Evolutionary conservation across 2,797 vertebrate species (phyloP), one percentile per base, ranked within the genome.

Genomic region (Peromyscus aztecus): DNA sequence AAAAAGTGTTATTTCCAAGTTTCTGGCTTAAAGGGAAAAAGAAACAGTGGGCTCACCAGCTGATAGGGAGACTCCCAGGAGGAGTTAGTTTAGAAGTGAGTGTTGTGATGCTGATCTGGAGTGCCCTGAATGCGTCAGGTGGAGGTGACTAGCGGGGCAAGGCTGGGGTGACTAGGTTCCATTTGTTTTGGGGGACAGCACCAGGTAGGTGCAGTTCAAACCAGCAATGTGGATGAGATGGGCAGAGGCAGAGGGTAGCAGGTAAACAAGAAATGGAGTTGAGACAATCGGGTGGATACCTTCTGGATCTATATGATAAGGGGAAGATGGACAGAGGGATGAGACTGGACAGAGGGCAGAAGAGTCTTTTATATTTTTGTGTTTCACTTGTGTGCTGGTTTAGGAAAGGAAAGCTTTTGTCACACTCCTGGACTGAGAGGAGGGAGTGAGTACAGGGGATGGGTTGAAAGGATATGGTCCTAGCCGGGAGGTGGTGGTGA

Each of bases 381-480:
- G 43, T 81, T 78, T 77, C 65, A 57, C 49, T 27, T 49, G 17
- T 46, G 24, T 24, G 12, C 6, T 86, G 85, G 43, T 83, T 89
- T 76, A 61, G 91, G 43, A 49, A 88, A 71, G 31, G 17, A 71
- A 46, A 78, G 40, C 37, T 34, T 81, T 61, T 61, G 52, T 49
- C 61, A 57, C 0, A 2, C 75, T 76, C 31, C 10, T 23, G 21
- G n/a, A 46, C 10, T 0, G 31, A 71, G 5, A 46, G 27, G 16
- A 80, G 40, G n/a, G 31, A n/a, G 11, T 34, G 6, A 49, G 19
- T 24, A 23, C 0, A 34, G 6, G 40, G 2, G 12, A 7, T 21
- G 14, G 34, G 37, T 3, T 0, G 16, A 73, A 37, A 71, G 37
- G 40, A 16, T 0, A 0, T 1, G 2, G 4, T 40, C 34, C 46